phyloP scores from a whole-genome alignment of 2,888 invertebrate species.

The Amphipoea lucens region DNA sequence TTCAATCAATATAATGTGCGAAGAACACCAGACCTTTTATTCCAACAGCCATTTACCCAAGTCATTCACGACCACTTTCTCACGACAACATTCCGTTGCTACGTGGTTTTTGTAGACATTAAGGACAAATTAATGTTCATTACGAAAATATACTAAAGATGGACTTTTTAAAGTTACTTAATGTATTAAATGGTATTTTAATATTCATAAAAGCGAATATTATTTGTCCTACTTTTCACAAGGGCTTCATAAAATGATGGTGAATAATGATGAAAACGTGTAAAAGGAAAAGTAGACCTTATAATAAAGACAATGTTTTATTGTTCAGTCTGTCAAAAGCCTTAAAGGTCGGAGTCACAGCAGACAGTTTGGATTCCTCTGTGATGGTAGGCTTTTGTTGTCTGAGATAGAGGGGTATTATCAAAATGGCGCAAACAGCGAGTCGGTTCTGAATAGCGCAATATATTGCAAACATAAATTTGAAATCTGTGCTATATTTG shows the following conservation, averaged over 20 bases:
- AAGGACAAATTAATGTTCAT: constrained; percentile 14
- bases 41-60: background rate
- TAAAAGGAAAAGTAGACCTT: constrained; percentile 26
- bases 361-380: constrained; percentile 54
- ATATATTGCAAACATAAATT: constrained; percentile 62
- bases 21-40: background rate
- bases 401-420: constrained; percentile 61
- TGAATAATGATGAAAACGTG: constrained; percentile 51
- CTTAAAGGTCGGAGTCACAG: constrained; percentile 61
- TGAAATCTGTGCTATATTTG: constrained; percentile 54
- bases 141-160: constrained; percentile 17
- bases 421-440: constrained; percentile 65
- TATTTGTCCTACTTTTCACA: constrained; percentile 8
- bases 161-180: constrained; percentile 19
- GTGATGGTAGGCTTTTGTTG: constrained; percentile 67
- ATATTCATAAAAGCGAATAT: constrained; percentile 39
- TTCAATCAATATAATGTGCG: constrained; percentile 16
- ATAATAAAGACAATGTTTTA: constrained; percentile 61
- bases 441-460: constrained; percentile 55
- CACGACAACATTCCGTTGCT: constrained; percentile 7
- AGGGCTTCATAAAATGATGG: constrained; percentile 34
- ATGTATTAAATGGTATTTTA: constrained; percentile 25
- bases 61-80: constrained; percentile 14
- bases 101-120: constrained; percentile 15
- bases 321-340: constrained; percentile 64